Evolutionary conservation across 2,888 invertebrate species (phyloP), one percentile per base, ranked within the genome.

Genomic region (Tubulanus polymorphus): DNA sequence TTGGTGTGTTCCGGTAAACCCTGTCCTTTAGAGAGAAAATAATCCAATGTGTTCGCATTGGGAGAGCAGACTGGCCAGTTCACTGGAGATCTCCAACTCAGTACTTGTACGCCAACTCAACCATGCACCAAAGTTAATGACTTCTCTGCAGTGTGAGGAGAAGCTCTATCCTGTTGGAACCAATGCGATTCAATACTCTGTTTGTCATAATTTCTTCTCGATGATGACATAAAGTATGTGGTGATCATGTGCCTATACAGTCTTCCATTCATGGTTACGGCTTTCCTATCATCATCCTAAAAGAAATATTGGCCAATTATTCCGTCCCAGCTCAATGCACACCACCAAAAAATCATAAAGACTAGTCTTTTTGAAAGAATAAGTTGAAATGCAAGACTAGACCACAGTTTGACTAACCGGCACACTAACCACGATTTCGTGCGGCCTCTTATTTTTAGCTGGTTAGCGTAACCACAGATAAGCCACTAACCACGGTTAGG

Each of bases 141-240:
- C n/a, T 20, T 18, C 2, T 12, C n/a, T 20, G 55, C 32, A 2
- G 54, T 54, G 32, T 54, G 54, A 12, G 48, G 54, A 1, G 51
- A 37, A 8, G 57, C 51, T 1, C 51, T 48, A 37, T 54, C 54
- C 18, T 57, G 57, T 35, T 57, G 57, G 20, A 57, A 55, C 57
- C 57, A 57, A 1, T 37, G n/a, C n/a, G n/a, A n/a, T n/a, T n/a
- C n/a, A n/a, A n/a, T n/a, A n/a, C n/a, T n/a, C n/a, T n/a, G n/a
- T n/a, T n/a, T n/a, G n/a, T n/a, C n/a, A n/a, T n/a, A n/a, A n/a
- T n/a, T n/a, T n/a, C n/a, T 27, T 15, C 49, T 10, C 18, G 52
- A 26, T 27, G 41, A 41, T 37, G 50, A 51, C 12, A 50, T 35
- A 29, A 46, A 51, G 18, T 37, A 49, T 1, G 23, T 47, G 37